Base-by-base conservation (phyloP, 92 coral and sea anemone genomes). In the Porites cylindrica region DNA sequence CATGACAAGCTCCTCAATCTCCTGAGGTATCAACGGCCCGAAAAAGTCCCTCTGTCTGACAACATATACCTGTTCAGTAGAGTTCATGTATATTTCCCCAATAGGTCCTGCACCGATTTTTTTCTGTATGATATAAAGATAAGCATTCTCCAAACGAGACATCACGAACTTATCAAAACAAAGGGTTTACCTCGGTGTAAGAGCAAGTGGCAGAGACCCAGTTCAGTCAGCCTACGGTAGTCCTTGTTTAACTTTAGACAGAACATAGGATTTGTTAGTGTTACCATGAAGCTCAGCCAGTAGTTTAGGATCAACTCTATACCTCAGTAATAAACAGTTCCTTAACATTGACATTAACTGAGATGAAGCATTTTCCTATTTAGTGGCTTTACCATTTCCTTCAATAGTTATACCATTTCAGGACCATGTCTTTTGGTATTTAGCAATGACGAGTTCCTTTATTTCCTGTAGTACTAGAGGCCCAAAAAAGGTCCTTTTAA, bases 201-300 rank as follows among this genome's bases (percentile, higher is more conserved):
- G n/a, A n/a, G n/a, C n/a, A n/a, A n/a, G n/a, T n/a, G n/a, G n/a
- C n/a, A n/a, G n/a, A n/a, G n/a, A n/a, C n/a, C n/a, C n/a, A n/a
- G n/a, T n/a, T n/a, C n/a, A n/a, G n/a, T n/a, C n/a, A n/a, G n/a
- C n/a, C n/a, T n/a, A n/a, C n/a, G n/a, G n/a, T n/a, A n/a, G n/a
- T n/a, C n/a, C n/a, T n/a, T n/a, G n/a, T n/a, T n/a, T n/a, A n/a
- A n/a, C n/a, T n/a, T 58, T 58, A 58, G 63, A 58, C 63, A 58
- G 63, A 58, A 58, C 63, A 58, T 58, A 58, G 63, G 63, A 58
- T 58, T 58, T 58, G 63, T 58, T 58, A 58, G 63, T 58, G 63
- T 58, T 58, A 58, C 63, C 63, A 58, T 58, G 63, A 58, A 58
- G 63, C 63, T 58, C 63, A 58, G 63, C 63, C 63, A 58, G 63